A percentile compares a stretch with the other conserved stretches of the same genome.
These are phyloP conservation scores for Erebia epiphron DNA, from an alignment of 2,888 invertebrate species.

Conservation along the genomic window DNA sequence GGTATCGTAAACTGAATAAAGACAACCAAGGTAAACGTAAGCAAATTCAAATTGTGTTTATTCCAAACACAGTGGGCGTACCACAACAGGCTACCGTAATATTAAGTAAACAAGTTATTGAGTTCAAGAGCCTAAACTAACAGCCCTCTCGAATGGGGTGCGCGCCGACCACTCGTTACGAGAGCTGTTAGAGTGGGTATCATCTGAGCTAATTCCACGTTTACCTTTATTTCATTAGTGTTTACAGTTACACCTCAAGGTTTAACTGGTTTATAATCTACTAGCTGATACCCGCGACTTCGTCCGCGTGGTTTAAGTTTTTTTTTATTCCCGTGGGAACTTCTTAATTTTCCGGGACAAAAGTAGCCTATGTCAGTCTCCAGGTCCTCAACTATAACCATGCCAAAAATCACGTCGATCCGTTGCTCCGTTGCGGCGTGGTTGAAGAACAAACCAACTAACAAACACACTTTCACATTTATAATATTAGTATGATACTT, in stretches of 20 bases:
- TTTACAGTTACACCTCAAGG: not conserved
- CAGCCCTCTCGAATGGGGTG: conserved; percentile 29
- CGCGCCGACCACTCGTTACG: conserved; percentile 34
- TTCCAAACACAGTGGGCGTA: conserved; percentile 23
- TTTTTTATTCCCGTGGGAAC: no score
- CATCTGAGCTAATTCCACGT: conserved; percentile 10
- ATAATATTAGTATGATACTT: no score
- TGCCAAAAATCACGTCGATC: no score
- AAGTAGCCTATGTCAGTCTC: no score
- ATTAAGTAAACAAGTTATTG: conserved; percentile 32
- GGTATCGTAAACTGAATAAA: not conserved
- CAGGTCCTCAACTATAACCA: no score
- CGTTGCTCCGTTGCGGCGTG: no score
- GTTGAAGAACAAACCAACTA: no score
- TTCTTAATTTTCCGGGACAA: no score
- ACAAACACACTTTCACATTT: no score
- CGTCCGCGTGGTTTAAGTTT: no score
- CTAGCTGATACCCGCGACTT: no score
- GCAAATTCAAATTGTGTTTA: conserved; percentile 32
- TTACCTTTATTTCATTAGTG: conserved; percentile 7
- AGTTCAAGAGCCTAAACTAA: conserved; percentile 34
- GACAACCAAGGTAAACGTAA: conserved; percentile 22
- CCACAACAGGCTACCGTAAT: conserved; percentile 23
- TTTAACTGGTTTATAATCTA: not conserved
- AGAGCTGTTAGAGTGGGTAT: conserved; percentile 24